These are phyloP conservation scores for Epistrophella euchroma DNA, from an alignment of 2,888 invertebrate genomes.

Conservation along the genomic window DNA sequence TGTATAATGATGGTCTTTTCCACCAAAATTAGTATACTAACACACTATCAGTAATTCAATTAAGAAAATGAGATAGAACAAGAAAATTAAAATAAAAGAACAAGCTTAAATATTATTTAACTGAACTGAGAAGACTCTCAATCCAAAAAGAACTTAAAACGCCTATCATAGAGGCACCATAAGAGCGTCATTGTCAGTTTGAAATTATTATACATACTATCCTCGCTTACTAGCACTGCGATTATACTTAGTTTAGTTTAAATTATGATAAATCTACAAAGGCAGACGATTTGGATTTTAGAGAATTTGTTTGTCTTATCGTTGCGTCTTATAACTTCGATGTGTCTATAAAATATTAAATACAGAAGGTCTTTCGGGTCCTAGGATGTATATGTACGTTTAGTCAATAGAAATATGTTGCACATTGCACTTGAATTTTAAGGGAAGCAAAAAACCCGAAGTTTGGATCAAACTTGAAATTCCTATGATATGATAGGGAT, in stretches of 20 bases:
- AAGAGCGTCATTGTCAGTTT: conserved; percentile 12
- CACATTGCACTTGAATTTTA: too few species aligned
- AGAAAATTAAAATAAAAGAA: not conserved
- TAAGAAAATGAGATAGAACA: conserved; percentile 3
- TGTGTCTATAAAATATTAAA: not conserved
- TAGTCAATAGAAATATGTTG: too few species aligned
- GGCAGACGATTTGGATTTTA: conserved; percentile 9
- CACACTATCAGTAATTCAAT: conserved; percentile 35
- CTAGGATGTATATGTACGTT: too few species aligned
- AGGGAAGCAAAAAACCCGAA: too few species aligned
- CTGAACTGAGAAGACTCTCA: conserved; percentile 1
- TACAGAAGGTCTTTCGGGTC: conserved; percentile 12
- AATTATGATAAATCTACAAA: conserved; percentile 46
- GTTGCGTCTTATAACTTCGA: not conserved
- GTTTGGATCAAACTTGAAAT: too few species aligned
- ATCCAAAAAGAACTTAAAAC: conserved; percentile 3
- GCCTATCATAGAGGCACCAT: not conserved
- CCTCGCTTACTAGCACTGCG: conserved; percentile 10
- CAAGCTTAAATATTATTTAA: not conserved
- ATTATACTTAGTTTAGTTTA: conserved; percentile 26
- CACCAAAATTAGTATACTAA: conserved; percentile 16
- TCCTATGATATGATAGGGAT: too few species aligned
- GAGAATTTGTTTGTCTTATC: conserved; percentile 7
- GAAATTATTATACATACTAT: conserved; percentile 6
- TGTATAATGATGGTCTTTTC: not conserved